Evolutionary conservation across 2,797 vertebrate genomes (phyloP), one percentile per base, ranked within the genome.

Genomic region (Eurystomus glaucurus): DNA sequence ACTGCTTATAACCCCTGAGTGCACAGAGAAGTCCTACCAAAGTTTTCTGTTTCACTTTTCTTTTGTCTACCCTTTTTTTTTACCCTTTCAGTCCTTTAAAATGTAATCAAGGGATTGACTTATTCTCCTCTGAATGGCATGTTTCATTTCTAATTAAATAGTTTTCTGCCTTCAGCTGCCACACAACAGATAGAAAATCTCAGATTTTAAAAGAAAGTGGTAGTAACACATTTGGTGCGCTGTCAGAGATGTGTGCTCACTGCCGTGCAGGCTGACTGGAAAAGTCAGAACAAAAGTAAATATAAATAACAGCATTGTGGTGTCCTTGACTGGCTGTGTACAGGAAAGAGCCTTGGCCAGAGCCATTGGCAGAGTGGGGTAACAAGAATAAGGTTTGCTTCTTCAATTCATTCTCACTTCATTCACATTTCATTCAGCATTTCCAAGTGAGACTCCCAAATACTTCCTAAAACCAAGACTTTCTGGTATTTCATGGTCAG

Each of bases 211-310:
- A 74, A 45, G 18, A 21, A 89, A 71, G 45, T 8, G 43, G 35
- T 76, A 41, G 41, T 58, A 71, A 82, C 1, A 0, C 19, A 8
- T 35, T 35, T 60, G 45, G 58, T 52, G 35, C 1, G 1, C 3
- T 77, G 55, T 57, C 74, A 87, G 81, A 74, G 61, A 12, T 2
- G 28, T 39, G 39, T 75, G 19, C 46, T 93, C 6, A 0, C 22
- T 94, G 88, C 46, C 3, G 8, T 65, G 89, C 20, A 33, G 70
- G 33, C 22, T 82, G 41, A 16, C n/a, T 76, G 87, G 41, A 85
- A 58, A 87, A 74, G 61, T 74, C 50, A 64, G 50, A 91, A 28
- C 21, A 60, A 86, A 85, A 95, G 64, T 37, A 50, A 82, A 54
- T 33, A 7, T 33, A 80, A 91, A 60, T 37, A 64, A 37, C n/a